Evolutionary conservation across 2,888 invertebrate species (phyloP).

Genomic region (Ophioninae sp.): DNA sequence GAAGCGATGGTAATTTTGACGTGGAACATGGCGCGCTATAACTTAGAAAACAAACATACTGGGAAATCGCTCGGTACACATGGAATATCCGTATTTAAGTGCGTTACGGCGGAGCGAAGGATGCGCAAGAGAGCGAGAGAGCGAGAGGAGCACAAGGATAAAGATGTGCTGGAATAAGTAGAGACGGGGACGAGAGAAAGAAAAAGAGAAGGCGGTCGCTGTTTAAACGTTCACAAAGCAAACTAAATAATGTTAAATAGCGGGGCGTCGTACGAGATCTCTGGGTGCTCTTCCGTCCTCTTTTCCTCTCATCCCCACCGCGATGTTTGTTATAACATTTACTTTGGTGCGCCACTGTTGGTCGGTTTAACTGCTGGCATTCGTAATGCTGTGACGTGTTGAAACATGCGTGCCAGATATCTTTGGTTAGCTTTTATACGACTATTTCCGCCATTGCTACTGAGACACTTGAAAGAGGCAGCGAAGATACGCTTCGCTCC

Average conservation of each 20-base stretch:
- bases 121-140: constrained; percentile 4
- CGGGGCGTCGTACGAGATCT: constrained; percentile 73
- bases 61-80: constrained; percentile 70
- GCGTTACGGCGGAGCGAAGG: constrained; percentile 18
- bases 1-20: constrained; percentile 47
- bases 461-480: constrained; percentile 63
- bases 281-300: constrained; percentile 59
- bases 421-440: constrained; percentile 67
- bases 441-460: constrained; percentile 68
- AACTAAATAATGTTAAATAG: constrained; percentile 80
- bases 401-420: constrained; percentile 78
- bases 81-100: constrained; percentile 72
- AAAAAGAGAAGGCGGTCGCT: constrained; percentile 76
- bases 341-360: constrained; percentile 78
- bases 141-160: constrained; percentile 25
- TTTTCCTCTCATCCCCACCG: constrained; percentile 2
- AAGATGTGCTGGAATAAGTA: constrained; percentile 7
- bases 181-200: constrained; percentile 6
- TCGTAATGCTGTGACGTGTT: constrained; percentile 64
- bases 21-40: constrained; percentile 52
- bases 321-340: constrained; percentile 79
- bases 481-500: not conserved
- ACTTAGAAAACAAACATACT: constrained; percentile 77
- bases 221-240: constrained; percentile 79
- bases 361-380: constrained; percentile 71